Conservation (phyloP, 2,888 invertebrate genomes). For the Calliphora vomitoria region DNA sequence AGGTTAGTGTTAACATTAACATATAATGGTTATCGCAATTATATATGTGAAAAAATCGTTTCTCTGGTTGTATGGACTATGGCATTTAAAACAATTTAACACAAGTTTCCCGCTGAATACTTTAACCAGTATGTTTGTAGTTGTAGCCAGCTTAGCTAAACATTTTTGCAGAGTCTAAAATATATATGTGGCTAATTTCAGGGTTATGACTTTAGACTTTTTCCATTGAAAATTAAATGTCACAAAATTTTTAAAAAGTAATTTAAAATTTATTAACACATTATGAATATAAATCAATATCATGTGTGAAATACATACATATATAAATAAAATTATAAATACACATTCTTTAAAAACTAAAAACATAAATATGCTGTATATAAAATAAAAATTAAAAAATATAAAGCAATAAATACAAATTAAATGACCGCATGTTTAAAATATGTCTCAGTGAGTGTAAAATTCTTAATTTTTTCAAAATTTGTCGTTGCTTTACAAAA, state of each 20-base stretch:
- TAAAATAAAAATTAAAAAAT: slow-evolving; percentile 27
- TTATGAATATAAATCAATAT: slow-evolving; percentile 33
- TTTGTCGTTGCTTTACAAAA: slow-evolving; percentile 2
- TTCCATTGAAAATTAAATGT: background rate
- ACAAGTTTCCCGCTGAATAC: too few species aligned
- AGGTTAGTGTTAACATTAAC: too few species aligned
- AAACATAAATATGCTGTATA: slow-evolving; percentile 24
- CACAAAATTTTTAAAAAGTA: background rate
- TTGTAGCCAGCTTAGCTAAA: too few species aligned
- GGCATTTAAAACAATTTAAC: too few species aligned
- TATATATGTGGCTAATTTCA: background rate
- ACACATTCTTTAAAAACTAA: background rate
- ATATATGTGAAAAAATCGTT: too few species aligned
- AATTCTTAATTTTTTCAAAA: slow-evolving; percentile 6
- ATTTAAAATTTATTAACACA: slow-evolving; percentile 6
- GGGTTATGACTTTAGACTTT: background rate
- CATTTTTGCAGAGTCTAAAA: too few species aligned
- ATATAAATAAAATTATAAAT: slow-evolving; percentile 1
- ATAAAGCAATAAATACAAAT: slow-evolving; percentile 6
- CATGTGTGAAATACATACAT: background rate
- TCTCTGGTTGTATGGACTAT: too few species aligned
- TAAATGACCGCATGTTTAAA: slow-evolving; percentile 67
- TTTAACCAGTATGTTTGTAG: too few species aligned
- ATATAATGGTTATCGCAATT: too few species aligned
- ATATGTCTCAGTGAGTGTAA: slow-evolving; percentile 41